Evolutionary conservation across 2,888 invertebrate genomes (phyloP), one percentile per base, ranked within the genome.

Genomic region (Epinotia ramella): DNA sequence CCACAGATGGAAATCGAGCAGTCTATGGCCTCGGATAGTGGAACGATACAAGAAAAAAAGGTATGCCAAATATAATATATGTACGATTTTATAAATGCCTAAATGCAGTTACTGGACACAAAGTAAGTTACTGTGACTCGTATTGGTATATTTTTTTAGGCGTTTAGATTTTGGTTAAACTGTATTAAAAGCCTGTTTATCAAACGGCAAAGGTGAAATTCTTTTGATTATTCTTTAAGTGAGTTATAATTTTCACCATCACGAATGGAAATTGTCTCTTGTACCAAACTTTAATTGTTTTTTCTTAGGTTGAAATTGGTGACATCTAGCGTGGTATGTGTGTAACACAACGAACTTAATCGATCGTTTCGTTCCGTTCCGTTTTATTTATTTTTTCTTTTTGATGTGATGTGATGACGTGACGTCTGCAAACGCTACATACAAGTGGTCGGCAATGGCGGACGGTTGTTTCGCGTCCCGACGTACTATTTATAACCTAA

Each of bases 401-500:
- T 77, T 70, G 69, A 77, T 78, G 70, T 74, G 75, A 75, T 71
- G 75, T 93, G 93, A 91, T 94, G 94, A 94, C 94, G 94, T 94
- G 93, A 91, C 91, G 89, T 89, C 86, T 87, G 89, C 84, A 82
- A 87, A 89, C 86, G 86, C 88, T 88, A 85, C 86, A 89, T 84
- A 92, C 91, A 91, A 92, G 92, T 92, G 91, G 87, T 91, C 87
- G 88, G 92, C 94, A 94, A 95, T 94, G 94, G 94, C 94, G 94
- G 93, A 93, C 92, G 89, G 93, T 92, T 91, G 91, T 91, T 92
- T 94, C 93, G 94, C 94, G 93, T 94, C 94, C 89, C 92, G 89
- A 90, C 92, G 92, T 92, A 94, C 94, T 95, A 95, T 95, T 94
- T 94, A 92, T 94, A 95, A 95, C 94, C 94, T 95, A 93, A 94